These are phyloP conservation scores for Ochropacha duplaris DNA, from an alignment of 2,888 invertebrate species.

Conservation along the genomic window DNA sequence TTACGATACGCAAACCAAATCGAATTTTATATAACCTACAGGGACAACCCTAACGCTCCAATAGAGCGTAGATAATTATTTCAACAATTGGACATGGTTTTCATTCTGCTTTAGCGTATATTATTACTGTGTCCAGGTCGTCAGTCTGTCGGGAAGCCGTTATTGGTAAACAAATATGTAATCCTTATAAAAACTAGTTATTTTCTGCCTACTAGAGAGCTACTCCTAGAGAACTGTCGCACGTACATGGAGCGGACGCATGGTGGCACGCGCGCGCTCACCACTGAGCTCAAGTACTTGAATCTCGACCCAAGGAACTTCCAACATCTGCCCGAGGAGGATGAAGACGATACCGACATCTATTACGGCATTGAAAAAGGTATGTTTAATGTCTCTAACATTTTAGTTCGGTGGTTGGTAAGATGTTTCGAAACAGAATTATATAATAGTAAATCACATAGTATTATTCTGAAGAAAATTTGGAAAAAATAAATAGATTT, in stretches of 20 bases:
- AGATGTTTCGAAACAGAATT: too few relatives aligned
- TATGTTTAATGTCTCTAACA: conserved; percentile 6
- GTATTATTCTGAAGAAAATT: too few relatives aligned
- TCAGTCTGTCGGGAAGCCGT: too few relatives aligned
- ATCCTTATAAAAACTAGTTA: neutral
- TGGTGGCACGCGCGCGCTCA: conserved; percentile 84
- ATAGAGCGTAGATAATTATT: too few relatives aligned
- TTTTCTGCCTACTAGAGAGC: conserved; percentile 44
- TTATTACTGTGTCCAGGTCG: too few relatives aligned
- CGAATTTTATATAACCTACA: too few relatives aligned
- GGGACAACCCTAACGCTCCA: too few relatives aligned
- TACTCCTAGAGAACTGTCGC: conserved; percentile 63
- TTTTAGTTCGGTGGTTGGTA: neutral
- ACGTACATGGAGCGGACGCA: conserved; percentile 69
- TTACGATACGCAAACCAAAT: too few relatives aligned
- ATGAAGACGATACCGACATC: conserved; percentile 78
- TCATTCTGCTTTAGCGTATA: too few relatives aligned
- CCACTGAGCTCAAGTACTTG: conserved; percentile 88
- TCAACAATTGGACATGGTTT: too few relatives aligned
- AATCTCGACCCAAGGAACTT: conserved; percentile 88
- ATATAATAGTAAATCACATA: too few relatives aligned
- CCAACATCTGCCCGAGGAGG: conserved; percentile 84
- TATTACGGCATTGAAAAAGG: conserved; percentile 86
- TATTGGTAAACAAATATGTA: neutral
- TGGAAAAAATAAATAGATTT: too few relatives aligned